Evolutionary conservation across 2,888 invertebrate genomes (phyloP).

Genomic region (Diarsia brunnea): DNA sequence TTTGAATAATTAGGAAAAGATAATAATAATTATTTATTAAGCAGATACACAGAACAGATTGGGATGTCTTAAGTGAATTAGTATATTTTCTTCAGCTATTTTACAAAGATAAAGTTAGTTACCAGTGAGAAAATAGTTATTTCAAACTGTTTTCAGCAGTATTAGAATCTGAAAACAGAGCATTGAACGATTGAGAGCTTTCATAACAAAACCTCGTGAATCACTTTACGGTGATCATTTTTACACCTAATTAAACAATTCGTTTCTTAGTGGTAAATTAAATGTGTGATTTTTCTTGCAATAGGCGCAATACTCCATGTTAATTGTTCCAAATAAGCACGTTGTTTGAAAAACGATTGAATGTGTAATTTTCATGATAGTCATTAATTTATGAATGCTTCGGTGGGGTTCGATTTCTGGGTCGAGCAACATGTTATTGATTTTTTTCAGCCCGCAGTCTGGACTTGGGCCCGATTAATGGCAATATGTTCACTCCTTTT

Average conservation of each 20-base stretch:
- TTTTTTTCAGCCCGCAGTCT: not conserved
- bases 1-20: not conserved
- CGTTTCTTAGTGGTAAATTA: not conserved
- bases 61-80: not conserved
- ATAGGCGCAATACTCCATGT: not conserved
- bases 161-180: slow-evolving; percentile 9
- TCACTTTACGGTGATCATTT: slow-evolving; percentile 14
- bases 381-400: not conserved
- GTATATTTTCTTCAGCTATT: not conserved
- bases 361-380: not conserved
- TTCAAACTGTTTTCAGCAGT: slow-evolving; percentile 3
- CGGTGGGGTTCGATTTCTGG: not conserved
- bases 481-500: not conserved
- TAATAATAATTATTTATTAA: not conserved
- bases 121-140: slow-evolving; percentile 5
- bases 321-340: not conserved
- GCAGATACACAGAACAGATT: not conserved
- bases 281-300: not conserved
- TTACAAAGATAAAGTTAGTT: not conserved
- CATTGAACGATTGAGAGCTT: slow-evolving; percentile 17
- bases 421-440: too few relatives aligned
- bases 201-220: not conserved
- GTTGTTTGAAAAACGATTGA: not conserved
- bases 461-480: not conserved
- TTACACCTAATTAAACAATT: slow-evolving; percentile 12